phyloP scores from a whole-genome alignment of 2,113 vertebrate species.

The Anguilla rostrata region DNA sequence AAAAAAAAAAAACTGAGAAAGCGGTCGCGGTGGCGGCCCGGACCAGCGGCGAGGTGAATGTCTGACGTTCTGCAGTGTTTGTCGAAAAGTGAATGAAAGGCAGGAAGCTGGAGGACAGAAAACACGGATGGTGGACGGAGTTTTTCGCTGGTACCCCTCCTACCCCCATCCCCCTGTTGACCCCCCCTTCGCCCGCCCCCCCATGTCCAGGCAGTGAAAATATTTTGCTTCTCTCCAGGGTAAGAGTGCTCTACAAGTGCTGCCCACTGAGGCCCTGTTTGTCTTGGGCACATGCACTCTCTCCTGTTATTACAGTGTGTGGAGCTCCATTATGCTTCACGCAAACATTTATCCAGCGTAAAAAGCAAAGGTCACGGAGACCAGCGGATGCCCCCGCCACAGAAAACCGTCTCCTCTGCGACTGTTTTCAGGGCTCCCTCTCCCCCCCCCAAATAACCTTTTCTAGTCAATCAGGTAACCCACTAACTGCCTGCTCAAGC shows the following conservation, averaged over 20 bases:
- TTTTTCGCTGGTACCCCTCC: neutral
- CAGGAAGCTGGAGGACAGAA: neutral
- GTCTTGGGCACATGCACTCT: neutral
- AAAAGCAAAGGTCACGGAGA: neutral
- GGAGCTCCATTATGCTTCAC: neutral
- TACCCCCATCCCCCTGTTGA: neutral
- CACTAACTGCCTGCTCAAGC: no score
- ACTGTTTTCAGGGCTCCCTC: neutral
- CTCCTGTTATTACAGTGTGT: neutral
- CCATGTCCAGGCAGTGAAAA: neutral
- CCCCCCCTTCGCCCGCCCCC: neutral
- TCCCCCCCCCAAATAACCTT: no score
- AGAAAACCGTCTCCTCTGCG: neutral
- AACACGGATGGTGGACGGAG: neutral
- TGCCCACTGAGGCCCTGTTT: neutral
- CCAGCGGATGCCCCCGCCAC: neutral
- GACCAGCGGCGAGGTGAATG: neutral
- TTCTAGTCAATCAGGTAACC: no score
- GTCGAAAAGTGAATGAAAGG: neutral
- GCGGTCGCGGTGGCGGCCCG: no score
- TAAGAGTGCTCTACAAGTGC: neutral
- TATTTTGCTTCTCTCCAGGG: neutral
- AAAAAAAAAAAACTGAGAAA: no score
- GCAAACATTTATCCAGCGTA: neutral
- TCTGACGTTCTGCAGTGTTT: neutral